Base-by-base conservation (phyloP, 2,113 vertebrate species). In the Pluvialis apricaria region DNA sequence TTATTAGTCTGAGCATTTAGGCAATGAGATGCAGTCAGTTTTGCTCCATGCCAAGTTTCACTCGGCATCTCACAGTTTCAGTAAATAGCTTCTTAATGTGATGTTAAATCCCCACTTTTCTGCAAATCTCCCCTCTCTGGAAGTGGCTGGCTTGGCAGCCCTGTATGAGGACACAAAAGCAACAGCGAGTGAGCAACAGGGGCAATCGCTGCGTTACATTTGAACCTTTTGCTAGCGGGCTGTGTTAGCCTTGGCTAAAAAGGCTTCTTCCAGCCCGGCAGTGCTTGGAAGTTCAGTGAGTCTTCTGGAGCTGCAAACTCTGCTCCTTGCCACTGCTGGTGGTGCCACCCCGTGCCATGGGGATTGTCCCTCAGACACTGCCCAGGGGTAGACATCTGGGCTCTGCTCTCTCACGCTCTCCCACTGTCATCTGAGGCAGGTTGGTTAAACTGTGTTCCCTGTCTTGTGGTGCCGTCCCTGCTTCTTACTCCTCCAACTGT, bases 21-120 rank as follows among this genome's bases (percentile, higher is more conserved):
- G 80, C 73, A 77, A 93, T 66, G 83, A 89, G 82, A 96, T 75
- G 58, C 64, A 91, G 62, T 92, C 86, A 52, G 61, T 92, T 87
- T 89, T 92, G 62, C 57, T 97, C 83, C 86, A 38, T 83, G 86
- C 81, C 88, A 93, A 47, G 54, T 95, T 96, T 96, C 84, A 96
- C 88, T 57, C 18, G 10, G 73, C 16, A 10, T 90, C 73, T 92
- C 86, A 90, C 32, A 38, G 82, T 90, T 95, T 88, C 69, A 45
- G 73, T 85, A 97, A 93, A 94, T 68, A 77, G 34, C 61, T 96
- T 82, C 91, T 95, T 92, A 96, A 93, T 78, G 77, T 65, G 55
- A 84, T 87, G 60, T 60, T 92, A 94, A 97, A 96, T 91, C 93
- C 83, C 20, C 2, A 7, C 32, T 95, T 95, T 92, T 85, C 66